phyloP scores from a whole-genome alignment of 2,797 vertebrate genomes.

The Limosa lapponica region DNA sequence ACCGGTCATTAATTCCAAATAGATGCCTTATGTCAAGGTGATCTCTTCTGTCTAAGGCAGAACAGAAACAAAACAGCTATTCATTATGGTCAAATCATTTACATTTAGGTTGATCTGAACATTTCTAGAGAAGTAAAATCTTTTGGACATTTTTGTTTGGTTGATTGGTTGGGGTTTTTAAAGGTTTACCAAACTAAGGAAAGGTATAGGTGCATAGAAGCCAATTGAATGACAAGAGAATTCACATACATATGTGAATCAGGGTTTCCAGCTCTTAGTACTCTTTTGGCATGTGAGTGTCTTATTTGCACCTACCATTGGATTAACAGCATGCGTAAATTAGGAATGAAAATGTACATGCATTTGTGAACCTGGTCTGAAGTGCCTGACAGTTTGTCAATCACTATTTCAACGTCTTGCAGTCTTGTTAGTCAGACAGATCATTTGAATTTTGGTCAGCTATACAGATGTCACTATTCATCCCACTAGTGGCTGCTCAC shows the following conservation, averaged over 20 bases:
- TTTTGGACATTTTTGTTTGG: not conserved
- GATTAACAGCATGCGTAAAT: not conserved
- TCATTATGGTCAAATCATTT: not conserved
- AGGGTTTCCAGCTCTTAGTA: not conserved
- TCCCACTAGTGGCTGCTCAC: not conserved
- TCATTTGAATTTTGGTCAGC: not conserved
- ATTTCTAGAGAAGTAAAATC: not conserved
- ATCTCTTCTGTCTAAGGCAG: not conserved
- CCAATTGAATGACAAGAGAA: not conserved
- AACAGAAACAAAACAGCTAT: not conserved
- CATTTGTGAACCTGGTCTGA: not conserved
- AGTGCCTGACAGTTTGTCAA: not conserved
- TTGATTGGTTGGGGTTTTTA: fast-evolving
- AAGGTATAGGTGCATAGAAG: fast-evolving
- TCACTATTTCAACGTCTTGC: not conserved
- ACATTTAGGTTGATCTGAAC: not conserved
- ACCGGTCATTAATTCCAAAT: constrained; percentile 34
- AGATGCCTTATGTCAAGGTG: constrained; percentile 8
- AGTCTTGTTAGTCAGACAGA: not conserved
- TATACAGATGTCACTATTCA: not conserved
- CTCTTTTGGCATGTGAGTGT: fast-evolving
- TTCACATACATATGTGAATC: fast-evolving
- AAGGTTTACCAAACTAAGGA: not conserved
- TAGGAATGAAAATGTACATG: not conserved
- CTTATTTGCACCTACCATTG: not conserved